Base-by-base conservation (phyloP, 2,888 invertebrate species). In the Zygothrica quintamaculata region DNA sequence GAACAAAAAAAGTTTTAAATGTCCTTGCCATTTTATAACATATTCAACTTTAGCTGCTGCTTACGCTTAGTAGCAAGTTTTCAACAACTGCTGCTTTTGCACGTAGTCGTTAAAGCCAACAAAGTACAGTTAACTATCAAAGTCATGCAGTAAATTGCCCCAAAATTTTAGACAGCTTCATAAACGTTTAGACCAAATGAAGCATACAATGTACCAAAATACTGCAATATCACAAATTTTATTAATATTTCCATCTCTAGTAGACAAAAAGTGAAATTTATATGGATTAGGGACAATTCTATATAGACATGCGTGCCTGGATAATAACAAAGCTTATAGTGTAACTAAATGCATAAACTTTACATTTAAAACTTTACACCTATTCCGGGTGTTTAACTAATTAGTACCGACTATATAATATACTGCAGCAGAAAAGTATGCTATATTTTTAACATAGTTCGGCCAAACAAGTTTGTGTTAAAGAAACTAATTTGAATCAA, bases 81-180 rank as follows among this genome's bases (percentile, higher is more conserved):
- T 6, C 1, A 46, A 37, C 53, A 65, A 66, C 67, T 56, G 36
- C 51, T 46, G 51, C 77, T 66, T 25, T 55, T 47, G 58, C 52
- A 61, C 78, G 74, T 60, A 65, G 40, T 74, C 71, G 74, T 69
- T 22, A 77, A 85, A 75, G n/a, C 52, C 37, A 43, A 74, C 62
- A 67, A 77, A 74, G 85, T 84, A 64, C 70, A 43, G 51, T 71
- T 58, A 55, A 65, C 75, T 47, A 64, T 67, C 67, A 81, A 81
- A 84, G 81, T 78, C 81, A 22, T 59, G 34, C 53, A 47, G 59
- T 40, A 81, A 81, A 60, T 79, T 22, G 64, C 50, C 8, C 51
- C 48, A 43, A 57, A 59, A 74, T 61, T 70, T 73, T 52, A 42
- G 37, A 55, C 50, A 62, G 57, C 60, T 59, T 47, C 33, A 44